Conservation (phyloP, 2,888 invertebrate species). For the Lepidonotus clava region DNA sequence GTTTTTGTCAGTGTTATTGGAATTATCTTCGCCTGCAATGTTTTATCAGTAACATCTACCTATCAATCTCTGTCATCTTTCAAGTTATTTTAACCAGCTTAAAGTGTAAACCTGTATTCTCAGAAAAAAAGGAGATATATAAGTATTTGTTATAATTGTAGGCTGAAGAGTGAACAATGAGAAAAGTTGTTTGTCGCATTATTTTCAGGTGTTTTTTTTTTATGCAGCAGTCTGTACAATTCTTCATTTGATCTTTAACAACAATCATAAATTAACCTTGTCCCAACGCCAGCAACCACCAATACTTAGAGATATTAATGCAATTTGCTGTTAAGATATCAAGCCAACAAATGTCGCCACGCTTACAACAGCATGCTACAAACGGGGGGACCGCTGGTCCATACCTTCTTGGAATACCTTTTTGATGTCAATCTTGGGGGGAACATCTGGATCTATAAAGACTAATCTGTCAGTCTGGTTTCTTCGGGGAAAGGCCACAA, state of each 20-base stretch:
- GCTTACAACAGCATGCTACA: background rate
- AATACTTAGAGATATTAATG: no score
- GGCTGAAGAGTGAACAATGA: no score
- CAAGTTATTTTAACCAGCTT: background rate
- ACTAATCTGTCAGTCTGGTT: no score
- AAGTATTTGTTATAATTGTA: background rate
- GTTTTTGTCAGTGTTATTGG: slow-evolving; percentile 19
- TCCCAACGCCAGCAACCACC: no score
- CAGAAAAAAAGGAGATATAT: background rate
- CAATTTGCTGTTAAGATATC: no score
- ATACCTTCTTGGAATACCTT: background rate
- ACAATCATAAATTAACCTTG: no score
- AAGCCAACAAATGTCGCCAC: no score
- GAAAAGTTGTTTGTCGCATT: no score
- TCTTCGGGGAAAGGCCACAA: no score
- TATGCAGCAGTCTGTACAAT: no score
- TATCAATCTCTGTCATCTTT: background rate
- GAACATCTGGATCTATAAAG: background rate
- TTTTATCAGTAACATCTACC: background rate
- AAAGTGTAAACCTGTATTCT: background rate
- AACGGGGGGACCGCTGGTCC: background rate
- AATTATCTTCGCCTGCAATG: slow-evolving; percentile 21
- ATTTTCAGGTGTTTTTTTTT: no score
- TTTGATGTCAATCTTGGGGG: background rate
- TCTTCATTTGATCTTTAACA: no score